phyloP scores from a whole-genome alignment of 2,113 vertebrate genomes.

The Sapajus apella region DNA sequence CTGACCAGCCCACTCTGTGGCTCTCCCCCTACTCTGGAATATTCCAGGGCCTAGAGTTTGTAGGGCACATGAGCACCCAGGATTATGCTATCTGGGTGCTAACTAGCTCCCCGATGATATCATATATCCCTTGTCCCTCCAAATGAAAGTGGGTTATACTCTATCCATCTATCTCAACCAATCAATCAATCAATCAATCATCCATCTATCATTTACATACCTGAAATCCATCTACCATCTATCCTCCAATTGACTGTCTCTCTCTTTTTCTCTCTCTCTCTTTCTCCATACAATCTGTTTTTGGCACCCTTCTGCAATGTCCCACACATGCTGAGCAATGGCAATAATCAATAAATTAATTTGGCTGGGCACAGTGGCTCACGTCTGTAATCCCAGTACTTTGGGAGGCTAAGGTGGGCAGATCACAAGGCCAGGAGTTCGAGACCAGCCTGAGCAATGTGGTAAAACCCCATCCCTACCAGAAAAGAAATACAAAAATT shows the following conservation, averaged over 20 bases:
- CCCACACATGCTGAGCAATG: neutral
- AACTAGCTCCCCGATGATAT: neutral
- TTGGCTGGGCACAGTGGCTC: neutral
- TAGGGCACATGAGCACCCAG: neutral
- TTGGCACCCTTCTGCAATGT: neutral
- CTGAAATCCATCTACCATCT: neutral
- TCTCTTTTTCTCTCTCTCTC: neutral
- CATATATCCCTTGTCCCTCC: neutral
- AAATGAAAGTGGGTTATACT: neutral
- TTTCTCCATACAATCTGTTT: neutral
- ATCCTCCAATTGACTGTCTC: neutral
- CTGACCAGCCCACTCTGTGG: rapidly evolving
- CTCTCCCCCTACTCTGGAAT: neutral
- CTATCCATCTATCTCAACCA: neutral
- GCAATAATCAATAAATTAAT: neutral
- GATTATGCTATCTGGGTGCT: neutral
- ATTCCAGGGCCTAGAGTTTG: neutral
- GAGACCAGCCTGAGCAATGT: too few relatives aligned
- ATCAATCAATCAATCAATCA: neutral
- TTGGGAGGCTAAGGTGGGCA: too few relatives aligned
- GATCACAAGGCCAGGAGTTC: too few relatives aligned
- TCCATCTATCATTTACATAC: neutral
- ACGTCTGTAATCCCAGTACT: too few relatives aligned
- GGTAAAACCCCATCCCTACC: too few relatives aligned
- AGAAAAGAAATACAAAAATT: too few relatives aligned